Conservation (phyloP, 2,888 invertebrate genomes). For the Drosophila ustulata region DNA sequence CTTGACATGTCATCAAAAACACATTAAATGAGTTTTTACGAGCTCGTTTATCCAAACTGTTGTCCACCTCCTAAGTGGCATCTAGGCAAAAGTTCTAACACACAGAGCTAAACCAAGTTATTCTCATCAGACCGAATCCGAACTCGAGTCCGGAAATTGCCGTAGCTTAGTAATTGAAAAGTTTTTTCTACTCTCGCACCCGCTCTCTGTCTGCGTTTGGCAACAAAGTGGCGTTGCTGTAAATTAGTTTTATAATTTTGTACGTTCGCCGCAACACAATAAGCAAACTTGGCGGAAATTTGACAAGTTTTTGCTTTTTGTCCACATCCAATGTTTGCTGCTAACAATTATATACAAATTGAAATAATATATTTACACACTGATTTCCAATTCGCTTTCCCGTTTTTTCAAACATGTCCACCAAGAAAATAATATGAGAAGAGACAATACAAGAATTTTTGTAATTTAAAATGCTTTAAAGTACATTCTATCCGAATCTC, state of each 20-base stretch:
- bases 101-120: slow-evolving; percentile 10
- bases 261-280: slow-evolving; percentile 31
- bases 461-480: neutral
- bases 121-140: slow-evolving; percentile 43
- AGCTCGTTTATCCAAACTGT: slow-evolving; percentile 72
- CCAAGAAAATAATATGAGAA: neutral
- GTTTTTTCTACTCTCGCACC: slow-evolving; percentile 27
- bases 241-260: slow-evolving; percentile 67
- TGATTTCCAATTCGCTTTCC: slow-evolving; percentile 1
- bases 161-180: slow-evolving; percentile 68
- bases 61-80: slow-evolving; percentile 69
- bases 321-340: slow-evolving; percentile 19
- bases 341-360: slow-evolving; percentile 25
- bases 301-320: slow-evolving; percentile 51
- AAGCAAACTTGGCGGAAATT: slow-evolving; percentile 52
- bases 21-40: slow-evolving; percentile 78
- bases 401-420: neutral
- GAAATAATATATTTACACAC: slow-evolving; percentile 13
- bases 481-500: neutral
- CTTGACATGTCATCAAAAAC: slow-evolving; percentile 81
- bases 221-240: slow-evolving; percentile 55
- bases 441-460: too few relatives aligned
- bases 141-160: slow-evolving; percentile 61
- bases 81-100: slow-evolving; percentile 26
- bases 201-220: slow-evolving; percentile 33